Base-by-base conservation (phyloP, 2,113 vertebrate species). In the Hystrix brachyura region DNA sequence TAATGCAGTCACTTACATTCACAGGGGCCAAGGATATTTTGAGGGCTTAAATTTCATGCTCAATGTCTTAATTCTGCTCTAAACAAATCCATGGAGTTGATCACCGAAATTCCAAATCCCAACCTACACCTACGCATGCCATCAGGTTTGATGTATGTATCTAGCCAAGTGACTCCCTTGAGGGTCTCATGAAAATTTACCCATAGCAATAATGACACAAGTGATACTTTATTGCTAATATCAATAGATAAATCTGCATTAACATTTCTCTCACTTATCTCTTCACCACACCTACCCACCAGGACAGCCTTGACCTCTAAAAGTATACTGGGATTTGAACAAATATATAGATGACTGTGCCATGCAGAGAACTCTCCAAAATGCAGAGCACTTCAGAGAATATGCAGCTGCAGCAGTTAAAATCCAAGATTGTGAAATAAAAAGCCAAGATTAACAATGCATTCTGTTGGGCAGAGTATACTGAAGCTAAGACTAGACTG, bases 71-170 rank as follows among this genome's bases (percentile, higher is more conserved):
- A 17, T 43, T 94, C 32, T 78, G 32, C 19, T 79, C 32, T 78
- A 32, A 90, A 57, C 8, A 78, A 71, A n/a, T 17, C 72, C 1
- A 1, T 19, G 29, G 59, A 82, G 7, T 62, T 43, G 43, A 65
- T 11, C 32, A 46, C 12, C 34, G 65, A 46, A 46, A 43, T 93
- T 76, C 38, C 90, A 87, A 8, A 67, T 18, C 9, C 32, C 27
- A 57, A 21, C 14, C 21, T 3, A 21, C 17, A 1, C 32, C 6
- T 32, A 48, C n/a, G 14, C 9, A 23, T 15, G 32, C 57, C 15
- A 23, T 23, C 13, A 14, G 38, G 2, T 29, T 80, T 69, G 60
- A 14, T 1, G 0, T 11, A 0, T 6, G 3, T 65, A 9, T 48
- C 57, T 53, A 3, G 0, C 4, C 57, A 80, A 1, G 4, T 27